phyloP scores from a whole-genome alignment of 2,888 invertebrate species.

The Craniophora ligustri region DNA sequence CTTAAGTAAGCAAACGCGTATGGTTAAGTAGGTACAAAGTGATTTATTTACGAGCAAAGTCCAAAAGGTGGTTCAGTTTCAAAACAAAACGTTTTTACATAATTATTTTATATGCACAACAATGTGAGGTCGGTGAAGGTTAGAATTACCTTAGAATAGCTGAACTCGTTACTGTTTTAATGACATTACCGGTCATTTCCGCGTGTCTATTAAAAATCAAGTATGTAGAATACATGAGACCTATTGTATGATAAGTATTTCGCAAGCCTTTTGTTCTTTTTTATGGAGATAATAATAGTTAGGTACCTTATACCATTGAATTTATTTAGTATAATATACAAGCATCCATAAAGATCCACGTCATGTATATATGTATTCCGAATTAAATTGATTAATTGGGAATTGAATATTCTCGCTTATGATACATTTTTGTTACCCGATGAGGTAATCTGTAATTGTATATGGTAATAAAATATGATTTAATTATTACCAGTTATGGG shows the following conservation, averaged over 20 bases:
- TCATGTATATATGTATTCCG: no score
- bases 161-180: constrained; percentile 56
- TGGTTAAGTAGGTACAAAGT: constrained; percentile 21
- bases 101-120: constrained; percentile 66
- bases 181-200: constrained; percentile 58
- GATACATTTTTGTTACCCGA: no score
- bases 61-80: constrained; percentile 61
- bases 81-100: constrained; percentile 67
- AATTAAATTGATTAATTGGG: no score
- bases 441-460: no score
- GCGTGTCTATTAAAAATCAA: constrained; percentile 38
- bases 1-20: constrained; percentile 20
- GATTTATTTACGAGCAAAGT: constrained; percentile 57
- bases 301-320: no score
- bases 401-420: no score
- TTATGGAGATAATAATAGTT: no score
- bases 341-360: no score
- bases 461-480: no score
- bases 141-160: constrained; percentile 77
- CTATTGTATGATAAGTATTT: constrained; percentile 22
- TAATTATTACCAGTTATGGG: no score
- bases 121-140: constrained; percentile 66
- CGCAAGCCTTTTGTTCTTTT: constrained; percentile 18
- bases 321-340: not conserved
- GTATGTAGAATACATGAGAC: constrained; percentile 8